Conservation (phyloP, 2,888 invertebrate species). For the Phania funesta region DNA sequence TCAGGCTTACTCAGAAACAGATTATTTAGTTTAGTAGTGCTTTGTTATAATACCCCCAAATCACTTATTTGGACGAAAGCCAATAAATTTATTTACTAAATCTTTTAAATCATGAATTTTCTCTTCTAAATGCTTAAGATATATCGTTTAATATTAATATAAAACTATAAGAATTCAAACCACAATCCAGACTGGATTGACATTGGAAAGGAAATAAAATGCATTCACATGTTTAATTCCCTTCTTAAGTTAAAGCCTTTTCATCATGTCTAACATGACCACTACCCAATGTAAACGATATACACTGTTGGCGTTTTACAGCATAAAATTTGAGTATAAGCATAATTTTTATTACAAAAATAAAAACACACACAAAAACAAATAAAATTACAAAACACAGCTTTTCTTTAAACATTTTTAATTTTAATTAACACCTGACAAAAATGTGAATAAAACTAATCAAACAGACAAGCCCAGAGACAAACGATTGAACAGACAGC, state of each 20-base stretch:
- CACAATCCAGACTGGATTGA: constrained; percentile 17
- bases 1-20: no score
- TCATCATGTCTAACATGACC: constrained; percentile 4
- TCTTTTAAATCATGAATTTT: no score
- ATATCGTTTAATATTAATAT: not conserved
- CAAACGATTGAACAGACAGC: not conserved
- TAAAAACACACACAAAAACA: not conserved
- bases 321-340: constrained; percentile 15
- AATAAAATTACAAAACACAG: not conserved
- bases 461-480: constrained; percentile 12
- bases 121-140: no score
- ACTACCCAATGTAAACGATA: constrained; percentile 48
- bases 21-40: no score
- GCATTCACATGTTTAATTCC: not conserved
- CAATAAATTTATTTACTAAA: no score
- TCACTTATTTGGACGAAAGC: no score
- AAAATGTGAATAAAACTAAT: constrained; percentile 32
- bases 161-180: constrained; percentile 31
- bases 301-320: constrained; percentile 9
- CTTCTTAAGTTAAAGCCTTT: not conserved
- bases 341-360: constrained; percentile 19
- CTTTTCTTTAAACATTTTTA: constrained; percentile 59
- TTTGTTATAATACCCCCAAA: no score
- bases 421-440: constrained; percentile 66
- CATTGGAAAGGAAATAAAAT: constrained; percentile 48